A percentile compares a stretch with the other conserved stretches of the same genome.
Evolutionary conservation across 2,797 vertebrate genomes (phyloP).

Genomic region (Pantherophis vulpinus): DNA sequence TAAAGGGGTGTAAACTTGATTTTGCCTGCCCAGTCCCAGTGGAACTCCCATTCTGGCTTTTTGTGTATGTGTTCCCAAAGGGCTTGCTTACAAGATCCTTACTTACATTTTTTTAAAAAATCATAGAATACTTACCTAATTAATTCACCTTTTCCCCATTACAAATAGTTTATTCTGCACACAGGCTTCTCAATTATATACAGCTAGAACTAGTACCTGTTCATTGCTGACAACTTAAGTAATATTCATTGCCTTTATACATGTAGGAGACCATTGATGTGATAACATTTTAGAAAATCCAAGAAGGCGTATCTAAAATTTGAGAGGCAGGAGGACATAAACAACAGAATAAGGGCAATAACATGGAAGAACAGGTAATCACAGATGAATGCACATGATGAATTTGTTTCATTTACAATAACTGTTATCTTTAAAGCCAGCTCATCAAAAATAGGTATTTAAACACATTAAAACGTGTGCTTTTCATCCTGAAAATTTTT

Average conservation of each 20-base stretch:
- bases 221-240: not conserved
- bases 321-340: not conserved
- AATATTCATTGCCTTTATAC: not conserved
- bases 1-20: not conserved
- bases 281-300: not conserved
- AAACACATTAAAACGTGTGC: not conserved
- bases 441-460: not conserved
- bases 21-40: not conserved
- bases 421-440: not conserved
- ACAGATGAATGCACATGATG: not conserved
- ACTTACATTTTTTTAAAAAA: not conserved
- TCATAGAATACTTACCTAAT: not conserved
- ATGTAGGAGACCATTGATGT: not conserved
- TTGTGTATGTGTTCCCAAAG: not conserved
- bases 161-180: not conserved
- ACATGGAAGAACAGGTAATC: not conserved
- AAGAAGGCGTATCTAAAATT: not conserved
- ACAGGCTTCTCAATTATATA: not conserved
- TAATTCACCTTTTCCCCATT: not conserved
- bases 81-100: not conserved
- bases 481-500: not conserved
- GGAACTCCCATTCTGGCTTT: not conserved
- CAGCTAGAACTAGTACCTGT: not conserved
- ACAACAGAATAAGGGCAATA: not conserved
- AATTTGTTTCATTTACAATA: not conserved